Percentiles rank a stretch among this genome's conserved stretches.
phyloP scores from a whole-genome alignment of 2,797 vertebrate genomes.

The Numenius phaeopus region DNA sequence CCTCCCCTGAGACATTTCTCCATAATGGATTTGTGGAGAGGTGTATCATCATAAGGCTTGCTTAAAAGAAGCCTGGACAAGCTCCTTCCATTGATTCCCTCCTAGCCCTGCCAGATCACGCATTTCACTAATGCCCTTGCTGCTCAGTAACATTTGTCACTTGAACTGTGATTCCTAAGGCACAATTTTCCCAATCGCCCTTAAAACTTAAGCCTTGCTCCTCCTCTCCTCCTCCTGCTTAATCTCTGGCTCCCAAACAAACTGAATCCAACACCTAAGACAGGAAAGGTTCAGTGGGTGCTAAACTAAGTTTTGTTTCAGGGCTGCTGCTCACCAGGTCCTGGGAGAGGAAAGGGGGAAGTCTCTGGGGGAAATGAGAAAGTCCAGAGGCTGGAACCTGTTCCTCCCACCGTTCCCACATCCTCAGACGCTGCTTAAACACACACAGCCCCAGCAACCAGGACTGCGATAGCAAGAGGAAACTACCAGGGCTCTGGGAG shows the following conservation, averaged over 20 bases:
- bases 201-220: not conserved
- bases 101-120: not conserved
- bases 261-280: not conserved
- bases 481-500: not conserved
- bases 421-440: not conserved
- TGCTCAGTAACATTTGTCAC: not conserved
- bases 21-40: slow-evolving; percentile 7
- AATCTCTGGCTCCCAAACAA: not conserved
- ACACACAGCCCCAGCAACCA: not conserved
- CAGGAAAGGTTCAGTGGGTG: not conserved
- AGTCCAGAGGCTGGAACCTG: not conserved
- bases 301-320: not conserved
- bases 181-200: not conserved
- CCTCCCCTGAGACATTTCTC: slow-evolving; percentile 27
- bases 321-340: not conserved
- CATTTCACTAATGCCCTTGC: not conserved
- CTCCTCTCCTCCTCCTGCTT: not conserved
- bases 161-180: not conserved
- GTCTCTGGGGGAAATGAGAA: not conserved
- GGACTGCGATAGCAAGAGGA: not conserved
- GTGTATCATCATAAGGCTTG: not conserved
- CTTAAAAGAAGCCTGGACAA: not conserved
- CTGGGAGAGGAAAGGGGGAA: not conserved
- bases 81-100: not conserved
- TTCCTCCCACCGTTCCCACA: not conserved